These are phyloP conservation scores for Cairina moschata DNA, from an alignment of 2,113 vertebrate species.

Conservation along the genomic window DNA sequence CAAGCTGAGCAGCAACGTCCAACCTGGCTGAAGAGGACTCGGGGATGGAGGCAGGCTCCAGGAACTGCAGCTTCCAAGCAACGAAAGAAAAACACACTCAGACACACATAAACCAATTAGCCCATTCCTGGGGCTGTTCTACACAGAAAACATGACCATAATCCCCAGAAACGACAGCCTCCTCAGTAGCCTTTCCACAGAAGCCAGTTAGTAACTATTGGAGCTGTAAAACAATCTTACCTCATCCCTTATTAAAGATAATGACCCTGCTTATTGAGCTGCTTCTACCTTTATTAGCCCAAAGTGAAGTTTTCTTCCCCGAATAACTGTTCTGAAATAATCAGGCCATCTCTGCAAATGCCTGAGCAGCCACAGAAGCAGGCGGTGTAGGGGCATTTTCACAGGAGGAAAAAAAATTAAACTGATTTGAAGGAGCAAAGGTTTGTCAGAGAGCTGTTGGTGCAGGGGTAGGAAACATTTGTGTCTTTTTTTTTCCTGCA, in stretches of 20 bases:
- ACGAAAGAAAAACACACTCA: not conserved
- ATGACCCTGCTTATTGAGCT: not conserved
- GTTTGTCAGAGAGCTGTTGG: not conserved
- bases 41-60: not conserved
- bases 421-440: not conserved
- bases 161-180: not conserved
- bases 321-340: not conserved
- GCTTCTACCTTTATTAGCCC: not conserved
- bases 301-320: not conserved
- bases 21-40: not conserved
- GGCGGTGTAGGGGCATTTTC: not conserved
- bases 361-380: accelerated
- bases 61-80: not conserved
- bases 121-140: not conserved
- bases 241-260: not conserved
- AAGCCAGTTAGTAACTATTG: not conserved
- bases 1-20: not conserved
- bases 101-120: not conserved
- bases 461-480: not conserved
- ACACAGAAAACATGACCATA: not conserved
- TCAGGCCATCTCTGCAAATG: not conserved
- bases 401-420: not conserved
- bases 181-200: not conserved
- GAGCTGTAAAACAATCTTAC: not conserved
- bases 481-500: not conserved